These are phyloP conservation scores for Tautogolabrus adspersus DNA, from an alignment of 2,113 vertebrate species.

Conservation along the genomic window DNA sequence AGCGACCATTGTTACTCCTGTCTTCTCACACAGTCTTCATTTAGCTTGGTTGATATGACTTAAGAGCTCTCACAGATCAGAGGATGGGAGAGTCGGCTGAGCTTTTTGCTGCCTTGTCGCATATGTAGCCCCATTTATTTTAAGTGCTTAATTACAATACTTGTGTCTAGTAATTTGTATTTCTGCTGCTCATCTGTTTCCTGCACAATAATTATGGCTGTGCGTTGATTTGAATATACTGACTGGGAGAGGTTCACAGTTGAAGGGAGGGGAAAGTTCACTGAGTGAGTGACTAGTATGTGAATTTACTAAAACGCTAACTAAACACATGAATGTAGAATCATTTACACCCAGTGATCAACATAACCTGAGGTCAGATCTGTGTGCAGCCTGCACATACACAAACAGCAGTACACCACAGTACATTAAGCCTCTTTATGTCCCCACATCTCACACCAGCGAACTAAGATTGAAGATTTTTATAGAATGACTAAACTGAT, in stretches of 20 bases:
- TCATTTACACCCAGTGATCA: not conserved
- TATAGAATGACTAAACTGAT: not conserved
- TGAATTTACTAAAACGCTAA: constrained; percentile 40
- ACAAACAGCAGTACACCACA: not conserved
- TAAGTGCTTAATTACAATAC: constrained; percentile 77
- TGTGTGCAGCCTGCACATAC: constrained; percentile 4
- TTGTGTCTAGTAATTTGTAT: constrained; percentile 77
- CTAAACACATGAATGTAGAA: not conserved
- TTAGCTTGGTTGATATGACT: not conserved
- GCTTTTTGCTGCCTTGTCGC: constrained; percentile 47
- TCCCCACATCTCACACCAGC: not conserved
- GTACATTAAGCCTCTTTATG: not conserved
- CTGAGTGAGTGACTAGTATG: constrained; percentile 28
- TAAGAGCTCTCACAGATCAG: constrained; percentile 19
- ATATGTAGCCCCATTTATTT: constrained; percentile 72
- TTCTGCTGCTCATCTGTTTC: constrained; percentile 71
- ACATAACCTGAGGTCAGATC: not conserved
- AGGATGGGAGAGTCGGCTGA: constrained; percentile 28
- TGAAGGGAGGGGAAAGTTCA: constrained; percentile 13
- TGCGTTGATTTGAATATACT: constrained; percentile 71
- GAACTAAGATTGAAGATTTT: not conserved
- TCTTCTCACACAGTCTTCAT: not conserved
- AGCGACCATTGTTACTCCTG: not conserved
- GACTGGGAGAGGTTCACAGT: constrained; percentile 47
- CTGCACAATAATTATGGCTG: constrained; percentile 75